Conservation (phyloP, 2,888 invertebrate genomes). For the Deroplatys truncata region DNA sequence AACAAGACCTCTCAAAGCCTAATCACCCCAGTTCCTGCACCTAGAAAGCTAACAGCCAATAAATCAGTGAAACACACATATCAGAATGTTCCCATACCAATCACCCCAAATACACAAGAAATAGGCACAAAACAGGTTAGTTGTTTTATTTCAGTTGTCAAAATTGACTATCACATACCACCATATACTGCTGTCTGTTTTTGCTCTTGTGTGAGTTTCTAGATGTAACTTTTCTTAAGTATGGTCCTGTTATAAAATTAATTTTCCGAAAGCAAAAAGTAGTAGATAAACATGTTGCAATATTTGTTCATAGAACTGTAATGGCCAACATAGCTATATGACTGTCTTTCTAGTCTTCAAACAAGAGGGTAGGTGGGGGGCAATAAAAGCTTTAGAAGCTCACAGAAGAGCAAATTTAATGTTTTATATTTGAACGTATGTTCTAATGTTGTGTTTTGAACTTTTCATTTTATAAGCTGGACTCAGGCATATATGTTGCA, state of each 20-base stretch:
- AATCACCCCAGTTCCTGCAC: constrained; percentile 36
- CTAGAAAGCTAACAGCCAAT: constrained; percentile 33
- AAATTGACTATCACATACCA: not conserved
- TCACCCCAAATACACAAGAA: constrained; percentile 36
- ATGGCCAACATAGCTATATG: too few species aligned
- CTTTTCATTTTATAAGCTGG: constrained; percentile 39
- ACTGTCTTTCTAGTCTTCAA: too few species aligned
- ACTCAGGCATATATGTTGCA: constrained; percentile 43
- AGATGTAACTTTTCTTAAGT: not conserved
- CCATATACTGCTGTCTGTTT: not conserved
- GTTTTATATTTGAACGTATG: not conserved
- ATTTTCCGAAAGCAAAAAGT: too few species aligned
- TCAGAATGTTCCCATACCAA: constrained; percentile 51
- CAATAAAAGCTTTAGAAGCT: not conserved
- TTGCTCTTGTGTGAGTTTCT: not conserved
- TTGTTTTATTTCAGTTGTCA: not conserved
- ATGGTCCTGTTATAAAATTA: too few species aligned
- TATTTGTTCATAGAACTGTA: too few species aligned
- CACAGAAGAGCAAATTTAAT: constrained; percentile 18
- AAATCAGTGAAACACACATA: constrained; percentile 44
- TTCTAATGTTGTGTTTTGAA: constrained; percentile 20
- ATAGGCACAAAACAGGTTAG: constrained; percentile 20
- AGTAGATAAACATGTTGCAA: too few species aligned
- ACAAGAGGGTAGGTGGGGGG: too few species aligned
- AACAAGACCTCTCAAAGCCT: not conserved